Base-by-base conservation (phyloP, 2,888 invertebrate species). In the Stramonita haemastoma region DNA sequence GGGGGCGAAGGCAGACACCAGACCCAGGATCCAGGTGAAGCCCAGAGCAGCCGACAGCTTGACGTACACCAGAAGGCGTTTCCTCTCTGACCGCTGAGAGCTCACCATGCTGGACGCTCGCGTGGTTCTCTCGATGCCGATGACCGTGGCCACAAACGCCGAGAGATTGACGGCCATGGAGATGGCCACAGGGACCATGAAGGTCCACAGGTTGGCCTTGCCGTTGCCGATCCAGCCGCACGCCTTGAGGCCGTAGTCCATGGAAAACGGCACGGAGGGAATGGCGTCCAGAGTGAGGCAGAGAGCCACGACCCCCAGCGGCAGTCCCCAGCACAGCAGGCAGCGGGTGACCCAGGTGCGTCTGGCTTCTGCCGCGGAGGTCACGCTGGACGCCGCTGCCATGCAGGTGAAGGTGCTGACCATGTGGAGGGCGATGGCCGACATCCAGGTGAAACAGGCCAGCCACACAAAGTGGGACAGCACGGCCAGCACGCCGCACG, bases 381-480 rank as follows among this genome's bases (percentile, higher is more conserved):
- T 87, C 73, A 70, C 19, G 46, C 26, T 70, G 87, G 46, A 73
- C 22, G 87, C 32, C n/a, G n/a, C n/a, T n/a, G n/a, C n/a, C 34
- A 66, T 17, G 22, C 46, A 46, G 17, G 26, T 29, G n/a, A 92
- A 92, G 19, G 92, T 91, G 73, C 83, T 56, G 32, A 90, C 90
- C 91, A 92, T 92, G 79, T 91, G 89, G 17, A 89, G 86, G 36
- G 92, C 89, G 29, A 92, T 90, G 29, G 90, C 90, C 2, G 90
- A 89, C 91, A 91, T 91, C 91, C 91, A 91, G 0, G 87, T 89
- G 56, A 91, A 92, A 22, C 89, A 86, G 0, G 91, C 81, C 22
- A 92, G 86, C 83, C 90, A 89, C 8, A 90, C 73, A 26, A 91
- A 57, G 73, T 92, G 92, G 46, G 86, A 73, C 19, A 90, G 1